Base-by-base conservation (phyloP, 2,888 invertebrate species). In the Physocephala rufipes region DNA sequence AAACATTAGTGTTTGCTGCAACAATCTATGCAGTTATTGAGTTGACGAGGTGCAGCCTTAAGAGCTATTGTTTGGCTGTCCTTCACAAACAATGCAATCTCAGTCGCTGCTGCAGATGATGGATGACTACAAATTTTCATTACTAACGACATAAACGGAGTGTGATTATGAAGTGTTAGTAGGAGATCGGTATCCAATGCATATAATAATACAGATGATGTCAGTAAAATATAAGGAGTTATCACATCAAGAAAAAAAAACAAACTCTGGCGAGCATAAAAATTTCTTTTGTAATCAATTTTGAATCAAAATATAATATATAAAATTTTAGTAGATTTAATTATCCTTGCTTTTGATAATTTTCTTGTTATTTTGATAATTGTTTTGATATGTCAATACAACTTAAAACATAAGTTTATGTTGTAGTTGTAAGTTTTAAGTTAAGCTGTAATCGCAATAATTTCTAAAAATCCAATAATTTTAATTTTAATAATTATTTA, bases 151-250 rank as follows among this genome's bases (percentile, higher is more conserved):
- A 74, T 72, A 73, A 69, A 70, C 72, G 69, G 58, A 74, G 67
- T 66, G n/a, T 66, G 55, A 15, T 65, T 49, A 45, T 65, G 67
- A 49, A 19, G 62, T 68, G 64, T 15, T 28, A 45, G 66, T 47
- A 21, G 19, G 13, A 28, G 7, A 45, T 53, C 13, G n/a, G 21
- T 21, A 63, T 21, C 43, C 70, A 66, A 71, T 64, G 73, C 72
- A 74, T 73, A 73, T 28, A 49, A 63, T 43, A 65, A 74, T 73
- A 76, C 73, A 74, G 71, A 76, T 76, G 76, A 76, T 74, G 74
- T 74, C 76, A 74, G 71, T 74, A 73, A 67, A 67, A 47, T 61
- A 67, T 61, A 61, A 67, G 61, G 67, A 67, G 59, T 67, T 67
- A 67, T 67, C 58, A 47, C 19, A 19, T 51, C 19, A 1, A 9